Percentiles rank a stretch among this genome's conserved stretches.
These are phyloP conservation scores for Xiphophorus maculatus DNA, from an alignment of 2,113 vertebrate genomes.

Conservation along the genomic window DNA sequence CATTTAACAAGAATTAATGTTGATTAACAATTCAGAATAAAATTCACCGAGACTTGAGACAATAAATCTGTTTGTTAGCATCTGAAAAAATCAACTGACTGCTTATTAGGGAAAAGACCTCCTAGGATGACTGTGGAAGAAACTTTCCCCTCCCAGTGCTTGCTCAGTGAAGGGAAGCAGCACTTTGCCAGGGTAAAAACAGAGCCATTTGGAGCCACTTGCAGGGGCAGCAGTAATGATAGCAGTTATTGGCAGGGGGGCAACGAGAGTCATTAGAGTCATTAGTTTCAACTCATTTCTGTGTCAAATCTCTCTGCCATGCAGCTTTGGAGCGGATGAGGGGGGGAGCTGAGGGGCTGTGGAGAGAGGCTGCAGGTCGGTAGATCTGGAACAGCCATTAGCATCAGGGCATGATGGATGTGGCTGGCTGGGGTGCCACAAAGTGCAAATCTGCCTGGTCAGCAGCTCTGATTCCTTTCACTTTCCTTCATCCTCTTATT, in stretches of 20 bases:
- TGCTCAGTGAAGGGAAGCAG: constrained; percentile 28
- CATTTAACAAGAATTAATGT: constrained; percentile 1
- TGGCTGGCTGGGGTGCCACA: constrained; percentile 48
- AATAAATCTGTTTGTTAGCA: not conserved
- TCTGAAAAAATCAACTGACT: constrained; percentile 1
- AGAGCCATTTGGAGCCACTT: constrained; percentile 60
- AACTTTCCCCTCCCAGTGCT: constrained; percentile 1
- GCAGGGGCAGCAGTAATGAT: constrained; percentile 56
- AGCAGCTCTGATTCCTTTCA: constrained; percentile 41
- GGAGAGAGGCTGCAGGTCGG: constrained; percentile 26
- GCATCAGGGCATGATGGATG: constrained; percentile 65
- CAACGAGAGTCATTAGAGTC: constrained; percentile 60
- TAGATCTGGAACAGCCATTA: constrained; percentile 52
- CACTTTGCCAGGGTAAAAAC: constrained; percentile 48
- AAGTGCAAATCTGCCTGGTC: constrained; percentile 52
- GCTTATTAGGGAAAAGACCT: constrained; percentile 4
- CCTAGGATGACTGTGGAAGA: constrained; percentile 14
- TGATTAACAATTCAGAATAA: not conserved
- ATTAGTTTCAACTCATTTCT: constrained; percentile 73
- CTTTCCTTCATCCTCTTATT: constrained; percentile 16
- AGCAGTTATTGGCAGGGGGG: constrained; percentile 55
- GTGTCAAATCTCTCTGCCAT: constrained; percentile 61
- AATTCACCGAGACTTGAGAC: constrained; percentile 1
- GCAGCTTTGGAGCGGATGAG: constrained; percentile 25
- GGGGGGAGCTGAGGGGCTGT: not conserved